phyloP scores from a whole-genome alignment of 2,888 invertebrate genomes.

The Mythimna vitellina region DNA sequence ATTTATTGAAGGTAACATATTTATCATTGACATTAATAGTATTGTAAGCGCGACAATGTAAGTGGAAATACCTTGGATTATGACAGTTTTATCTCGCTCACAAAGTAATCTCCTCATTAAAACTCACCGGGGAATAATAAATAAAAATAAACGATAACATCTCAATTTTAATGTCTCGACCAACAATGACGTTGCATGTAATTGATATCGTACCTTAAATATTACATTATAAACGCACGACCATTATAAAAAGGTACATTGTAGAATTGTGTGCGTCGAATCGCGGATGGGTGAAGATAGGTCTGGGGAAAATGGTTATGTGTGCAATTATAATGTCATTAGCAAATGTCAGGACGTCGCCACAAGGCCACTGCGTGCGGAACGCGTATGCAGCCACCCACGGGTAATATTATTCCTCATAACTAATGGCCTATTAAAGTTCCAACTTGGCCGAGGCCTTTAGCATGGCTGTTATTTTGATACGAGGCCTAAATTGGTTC shows the following conservation, averaged over 20 bases:
- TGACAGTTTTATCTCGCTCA: conserved; percentile 66
- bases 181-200: conserved; percentile 63
- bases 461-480: conserved; percentile 60
- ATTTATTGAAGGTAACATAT: conserved; percentile 54
- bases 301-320: conserved; percentile 58
- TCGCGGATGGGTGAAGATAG: conserved; percentile 43
- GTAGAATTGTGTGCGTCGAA: conserved; percentile 42
- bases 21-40: conserved; percentile 66
- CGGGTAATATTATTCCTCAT: conserved; percentile 62
- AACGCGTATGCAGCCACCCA: conserved; percentile 67
- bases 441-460: conserved; percentile 55
- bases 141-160: conserved; percentile 69
- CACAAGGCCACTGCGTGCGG: conserved; percentile 71
- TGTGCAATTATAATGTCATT: conserved; percentile 80
- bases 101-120: conserved; percentile 66
- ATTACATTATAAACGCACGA: conserved; percentile 56
- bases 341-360: conserved; percentile 78
- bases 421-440: conserved; percentile 66
- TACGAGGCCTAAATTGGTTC: conserved; percentile 61
- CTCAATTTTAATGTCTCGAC: conserved; percentile 68
- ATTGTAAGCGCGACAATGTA: conserved; percentile 60
- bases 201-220: conserved; percentile 69
- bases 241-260: conserved; percentile 60
- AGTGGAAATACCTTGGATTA: conserved; percentile 62
- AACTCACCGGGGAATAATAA: conserved; percentile 63